Evolutionary conservation across 2,888 invertebrate species (phyloP).

Genomic region (Drosophila affinis): DNA sequence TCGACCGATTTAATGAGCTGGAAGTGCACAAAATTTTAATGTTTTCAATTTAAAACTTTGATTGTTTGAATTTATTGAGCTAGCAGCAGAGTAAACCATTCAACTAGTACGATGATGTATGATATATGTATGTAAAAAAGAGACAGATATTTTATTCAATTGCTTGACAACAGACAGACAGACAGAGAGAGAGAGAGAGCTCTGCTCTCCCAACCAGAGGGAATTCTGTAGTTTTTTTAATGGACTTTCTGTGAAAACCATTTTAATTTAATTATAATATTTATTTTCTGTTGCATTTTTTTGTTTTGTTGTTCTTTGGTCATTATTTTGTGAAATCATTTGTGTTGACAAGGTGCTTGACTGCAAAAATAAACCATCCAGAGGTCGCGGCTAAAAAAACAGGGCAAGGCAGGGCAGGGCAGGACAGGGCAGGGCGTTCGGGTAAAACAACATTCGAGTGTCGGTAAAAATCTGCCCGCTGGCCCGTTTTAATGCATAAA

Average conservation of each 20-base stretch:
- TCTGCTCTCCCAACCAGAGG: background rate
- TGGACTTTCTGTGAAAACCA: constrained; percentile 9
- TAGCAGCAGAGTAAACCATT: background rate
- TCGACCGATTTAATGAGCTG: background rate
- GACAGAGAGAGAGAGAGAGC: no score
- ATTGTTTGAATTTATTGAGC: constrained; percentile 12
- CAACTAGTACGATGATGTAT: background rate
- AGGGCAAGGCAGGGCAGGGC: no score
- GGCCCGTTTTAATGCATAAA: constrained; percentile 43
- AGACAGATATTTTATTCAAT: constrained; percentile 24
- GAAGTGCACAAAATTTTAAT: background rate
- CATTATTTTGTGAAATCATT: constrained; percentile 35
- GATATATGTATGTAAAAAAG: constrained; percentile 16
- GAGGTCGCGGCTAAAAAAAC: constrained; percentile 22
- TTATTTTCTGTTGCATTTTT: constrained; percentile 1
- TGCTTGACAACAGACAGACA: constrained; percentile 7
- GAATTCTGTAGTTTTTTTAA: constrained; percentile 13
- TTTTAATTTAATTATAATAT: constrained; percentile 52
- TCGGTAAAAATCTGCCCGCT: constrained; percentile 34
- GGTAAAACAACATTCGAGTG: constrained; percentile 47
- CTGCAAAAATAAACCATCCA: constrained; percentile 42
- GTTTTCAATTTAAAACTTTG: constrained; percentile 3
- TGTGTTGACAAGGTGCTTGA: constrained; percentile 57
- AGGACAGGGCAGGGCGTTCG: background rate
- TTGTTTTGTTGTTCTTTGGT: constrained; percentile 1